These are phyloP conservation scores for Solenodon paradoxus DNA, from an alignment of 2,113 vertebrate species.

Conservation along the genomic window DNA sequence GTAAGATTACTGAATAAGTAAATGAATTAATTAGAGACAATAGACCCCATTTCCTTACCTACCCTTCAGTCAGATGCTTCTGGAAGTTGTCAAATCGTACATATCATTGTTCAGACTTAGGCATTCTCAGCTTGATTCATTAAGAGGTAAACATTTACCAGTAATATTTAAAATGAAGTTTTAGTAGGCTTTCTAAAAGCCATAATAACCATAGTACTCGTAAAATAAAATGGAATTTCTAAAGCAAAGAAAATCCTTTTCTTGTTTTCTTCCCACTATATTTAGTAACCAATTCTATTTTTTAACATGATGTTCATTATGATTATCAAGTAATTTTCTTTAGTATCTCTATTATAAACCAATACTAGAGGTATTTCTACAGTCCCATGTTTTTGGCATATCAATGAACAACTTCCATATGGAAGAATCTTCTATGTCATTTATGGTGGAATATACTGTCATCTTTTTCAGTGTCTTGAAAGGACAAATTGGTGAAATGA, in stretches of 20 bases:
- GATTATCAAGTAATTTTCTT: background rate
- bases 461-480: background rate
- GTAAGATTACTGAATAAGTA: background rate
- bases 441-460: background rate
- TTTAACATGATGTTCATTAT: background rate
- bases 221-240: background rate
- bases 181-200: background rate
- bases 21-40: background rate
- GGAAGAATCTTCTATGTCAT: background rate
- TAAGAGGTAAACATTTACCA: background rate
- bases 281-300: background rate
- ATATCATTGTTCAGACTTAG: background rate
- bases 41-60: background rate
- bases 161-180: constrained; percentile 5
- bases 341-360: background rate
- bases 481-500: background rate
- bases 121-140: background rate
- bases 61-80: background rate
- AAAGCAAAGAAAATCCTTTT: background rate
- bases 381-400: background rate
- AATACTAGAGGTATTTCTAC: background rate
- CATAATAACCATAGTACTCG: background rate
- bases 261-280: background rate
- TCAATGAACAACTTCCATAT: background rate
- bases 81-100: background rate